Evolutionary conservation across 2,888 invertebrate genomes (phyloP).

Genomic region (Spisula subtruncata): DNA sequence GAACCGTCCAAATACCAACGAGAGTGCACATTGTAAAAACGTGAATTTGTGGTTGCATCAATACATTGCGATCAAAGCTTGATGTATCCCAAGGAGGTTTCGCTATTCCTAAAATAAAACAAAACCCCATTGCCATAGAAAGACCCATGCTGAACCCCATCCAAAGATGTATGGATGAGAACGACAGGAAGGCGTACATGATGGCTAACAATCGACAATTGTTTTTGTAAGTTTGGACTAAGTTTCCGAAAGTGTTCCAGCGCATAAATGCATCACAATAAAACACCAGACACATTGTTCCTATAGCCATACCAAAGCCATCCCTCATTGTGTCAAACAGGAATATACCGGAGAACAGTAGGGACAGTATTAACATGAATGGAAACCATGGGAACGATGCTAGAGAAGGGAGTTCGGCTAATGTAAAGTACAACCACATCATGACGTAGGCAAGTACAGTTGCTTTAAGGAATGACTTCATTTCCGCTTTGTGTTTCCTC

Average conservation of each 20-base stretch:
- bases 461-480: conserved; percentile 69
- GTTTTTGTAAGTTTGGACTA: conserved; percentile 33
- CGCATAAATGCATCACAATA: conserved; percentile 63
- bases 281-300: conserved; percentile 64
- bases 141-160: conserved; percentile 68
- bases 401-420: conserved; percentile 35
- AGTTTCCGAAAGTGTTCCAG: conserved; percentile 60
- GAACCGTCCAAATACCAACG: conserved; percentile 58
- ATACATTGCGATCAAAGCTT: conserved; percentile 9
- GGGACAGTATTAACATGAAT: conserved; percentile 51
- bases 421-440: conserved; percentile 59
- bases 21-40: conserved; percentile 57
- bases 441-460: conserved; percentile 61
- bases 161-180: conserved; percentile 53
- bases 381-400: conserved; percentile 61
- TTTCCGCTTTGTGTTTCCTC: conserved; percentile 46
- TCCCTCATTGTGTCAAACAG: conserved; percentile 67
- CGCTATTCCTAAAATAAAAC: conserved; percentile 64
- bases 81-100: conserved; percentile 45
- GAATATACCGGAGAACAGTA: conserved; percentile 57
- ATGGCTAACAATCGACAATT: conserved; percentile 40
- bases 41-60: conserved; percentile 56
- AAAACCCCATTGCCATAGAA: conserved; percentile 70
- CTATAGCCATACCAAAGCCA: conserved; percentile 74
- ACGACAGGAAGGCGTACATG: conserved; percentile 55